Conservation (phyloP, 1,140 invertebrate genomes). For the Pseudomyrmex cubaensis region DNA sequence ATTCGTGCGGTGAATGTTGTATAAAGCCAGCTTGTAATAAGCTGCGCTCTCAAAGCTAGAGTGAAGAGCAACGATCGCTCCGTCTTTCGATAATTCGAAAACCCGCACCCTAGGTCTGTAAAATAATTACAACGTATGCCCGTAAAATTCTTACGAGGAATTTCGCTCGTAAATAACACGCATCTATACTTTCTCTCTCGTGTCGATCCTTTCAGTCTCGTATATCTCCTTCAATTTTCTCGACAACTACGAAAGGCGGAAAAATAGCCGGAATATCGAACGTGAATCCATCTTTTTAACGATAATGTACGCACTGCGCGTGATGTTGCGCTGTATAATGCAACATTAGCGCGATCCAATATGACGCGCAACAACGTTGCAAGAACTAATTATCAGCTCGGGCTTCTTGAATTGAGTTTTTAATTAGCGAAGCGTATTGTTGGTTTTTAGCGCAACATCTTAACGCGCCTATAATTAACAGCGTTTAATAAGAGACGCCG, state of each 20-base stretch:
- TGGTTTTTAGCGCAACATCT: neutral
- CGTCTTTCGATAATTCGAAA: slow-evolving; percentile 42
- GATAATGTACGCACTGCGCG: neutral
- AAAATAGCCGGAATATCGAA: neutral
- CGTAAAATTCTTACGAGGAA: neutral
- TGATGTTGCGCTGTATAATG: slow-evolving; percentile 4
- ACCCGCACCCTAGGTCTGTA: neutral
- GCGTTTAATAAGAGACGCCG: neutral
- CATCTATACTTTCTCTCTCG: too few relatives aligned
- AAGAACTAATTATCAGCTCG: slow-evolving; percentile 20
- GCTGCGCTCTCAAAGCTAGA: slow-evolving; percentile 10
- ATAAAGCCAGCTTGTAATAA: slow-evolving; percentile 11
- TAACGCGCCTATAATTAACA: slow-evolving; percentile 2
- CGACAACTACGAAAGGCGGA: neutral
- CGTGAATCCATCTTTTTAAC: slow-evolving; percentile 31
- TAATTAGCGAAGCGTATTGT: slow-evolving; percentile 13
- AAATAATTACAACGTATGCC: slow-evolving; percentile 22
- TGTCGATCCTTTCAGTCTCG: neutral
- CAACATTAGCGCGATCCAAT: slow-evolving; percentile 19
- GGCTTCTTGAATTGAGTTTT: slow-evolving; percentile 4
- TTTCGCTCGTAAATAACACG: neutral
- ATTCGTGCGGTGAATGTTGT: slow-evolving; percentile 15
- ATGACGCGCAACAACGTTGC: neutral
- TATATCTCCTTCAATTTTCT: slow-evolving; percentile 32
- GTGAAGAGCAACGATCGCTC: neutral